Conservation (phyloP, 2,888 invertebrate species). For the Empis stercorea region DNA sequence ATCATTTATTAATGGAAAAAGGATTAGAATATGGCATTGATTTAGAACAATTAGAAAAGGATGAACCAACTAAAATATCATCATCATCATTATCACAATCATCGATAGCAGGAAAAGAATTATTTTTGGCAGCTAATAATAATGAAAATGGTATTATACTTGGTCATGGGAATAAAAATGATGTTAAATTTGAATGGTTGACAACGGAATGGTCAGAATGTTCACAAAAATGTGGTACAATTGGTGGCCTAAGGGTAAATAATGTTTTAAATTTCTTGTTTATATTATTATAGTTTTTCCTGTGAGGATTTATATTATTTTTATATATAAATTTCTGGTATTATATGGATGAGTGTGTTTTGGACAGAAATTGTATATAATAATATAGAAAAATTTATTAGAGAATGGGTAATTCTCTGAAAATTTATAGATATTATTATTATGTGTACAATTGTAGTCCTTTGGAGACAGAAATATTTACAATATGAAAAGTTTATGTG, state of each 20-base stretch:
- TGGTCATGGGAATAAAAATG: constrained; percentile 23
- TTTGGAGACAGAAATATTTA: no score
- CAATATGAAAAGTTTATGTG: no score
- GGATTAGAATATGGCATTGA: constrained; percentile 35
- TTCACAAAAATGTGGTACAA: constrained; percentile 68
- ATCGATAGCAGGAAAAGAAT: constrained; percentile 6
- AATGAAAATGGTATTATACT: constrained; percentile 3
- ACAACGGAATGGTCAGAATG: constrained; percentile 78
- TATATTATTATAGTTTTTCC: no score
- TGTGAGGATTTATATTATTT: no score
- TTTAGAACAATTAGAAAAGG: constrained; percentile 29
- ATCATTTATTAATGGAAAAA: constrained; percentile 46
- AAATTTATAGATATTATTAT: no score
- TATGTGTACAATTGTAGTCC: no score
- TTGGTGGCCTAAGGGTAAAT: constrained; percentile 36
- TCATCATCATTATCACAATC: constrained; percentile 6
- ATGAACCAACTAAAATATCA: constrained; percentile 24
- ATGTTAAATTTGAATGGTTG: constrained; percentile 62
- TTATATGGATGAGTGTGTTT: no score
- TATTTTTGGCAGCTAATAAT: constrained; percentile 8
- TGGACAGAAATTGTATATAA: no score
- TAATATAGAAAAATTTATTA: no score
- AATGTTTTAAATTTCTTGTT: background rate
- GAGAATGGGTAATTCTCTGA: no score
- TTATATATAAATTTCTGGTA: no score